phyloP scores from a whole-genome alignment of 2,888 invertebrate species.

The Amaurobius ferox region DNA sequence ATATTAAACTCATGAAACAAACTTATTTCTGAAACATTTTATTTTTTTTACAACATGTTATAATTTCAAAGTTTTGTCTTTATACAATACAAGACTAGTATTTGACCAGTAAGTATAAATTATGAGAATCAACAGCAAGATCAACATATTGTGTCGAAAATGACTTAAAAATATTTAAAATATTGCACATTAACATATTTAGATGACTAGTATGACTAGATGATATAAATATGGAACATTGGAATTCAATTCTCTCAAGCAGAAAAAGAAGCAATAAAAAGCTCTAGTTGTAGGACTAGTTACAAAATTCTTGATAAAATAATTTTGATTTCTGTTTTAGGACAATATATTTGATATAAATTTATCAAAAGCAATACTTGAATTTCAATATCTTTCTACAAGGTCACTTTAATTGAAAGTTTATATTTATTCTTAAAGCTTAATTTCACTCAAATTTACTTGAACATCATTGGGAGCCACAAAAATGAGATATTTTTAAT shows the following conservation, averaged over 20 bases:
- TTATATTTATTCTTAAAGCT: too few relatives aligned
- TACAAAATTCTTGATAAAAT: too few relatives aligned
- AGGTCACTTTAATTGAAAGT: too few relatives aligned
- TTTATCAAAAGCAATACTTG: too few relatives aligned
- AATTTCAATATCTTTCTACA: too few relatives aligned
- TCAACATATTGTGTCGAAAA: neutral
- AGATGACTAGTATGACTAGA: neutral
- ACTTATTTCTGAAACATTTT: conserved; percentile 1
- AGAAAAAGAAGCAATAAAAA: neutral
- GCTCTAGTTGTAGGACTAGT: neutral
- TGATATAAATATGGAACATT: neutral
- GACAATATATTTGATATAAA: too few relatives aligned
- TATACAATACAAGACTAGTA: neutral
- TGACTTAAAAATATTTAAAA: neutral
- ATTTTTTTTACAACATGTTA: conserved; percentile 3
- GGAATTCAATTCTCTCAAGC: neutral
- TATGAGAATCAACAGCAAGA: neutral
- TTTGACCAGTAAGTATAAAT: neutral
- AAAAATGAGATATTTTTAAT: too few relatives aligned
- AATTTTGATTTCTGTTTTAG: too few relatives aligned
- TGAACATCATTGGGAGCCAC: too few relatives aligned
- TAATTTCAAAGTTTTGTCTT: neutral
- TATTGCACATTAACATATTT: neutral
- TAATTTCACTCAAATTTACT: too few relatives aligned
- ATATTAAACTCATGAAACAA: too few relatives aligned